Evolutionary conservation across 2,888 invertebrate species (phyloP), one percentile per base, ranked within the genome.

Genomic region (Rugalucina vietnamica): DNA sequence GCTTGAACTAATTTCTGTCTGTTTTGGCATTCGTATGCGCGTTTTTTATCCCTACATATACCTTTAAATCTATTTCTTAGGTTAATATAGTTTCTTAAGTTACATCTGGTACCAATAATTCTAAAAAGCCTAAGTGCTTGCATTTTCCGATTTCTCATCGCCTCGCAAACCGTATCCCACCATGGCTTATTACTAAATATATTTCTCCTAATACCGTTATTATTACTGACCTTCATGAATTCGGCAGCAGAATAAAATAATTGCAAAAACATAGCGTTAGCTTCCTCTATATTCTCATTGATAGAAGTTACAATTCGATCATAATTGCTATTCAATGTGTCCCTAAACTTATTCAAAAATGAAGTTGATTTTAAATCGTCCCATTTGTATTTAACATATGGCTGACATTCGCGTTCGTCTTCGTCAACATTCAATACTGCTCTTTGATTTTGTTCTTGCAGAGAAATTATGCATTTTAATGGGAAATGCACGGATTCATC

Each of bases 181-280:
- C 74, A 74, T 29, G 74, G 74, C 24, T 74, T 27, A 27, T 27
- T 60, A 14, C 12, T 14, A n/a, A 14, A 60, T 2, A 60, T 2
- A 4, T 34, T 24, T 10, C 34, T 34, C 18, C 29, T 50, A 29
- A 29, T 29, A 29, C 34, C 32, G 4, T 36, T 27, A 0, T 32
- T 50, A 4, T 50, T 10, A 32, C 50, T 37, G 12, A 27, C 49
- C 21, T 21, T 27, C 74, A 74, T 74, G 34, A 21, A 4, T 10
- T 74, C 50, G 0, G 74, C 74, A n/a, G 74, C 43, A 14, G 50
- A 32, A 21, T 74, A 50, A 50, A 50, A 74, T 50, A 50, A 43
- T 27, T 50, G 49, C 21, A 50, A 8, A 27, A 50, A 50, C 50
- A 50, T 50, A 18, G 1, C 24, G 10, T 5, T 14, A 29, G 74